A percentile compares a stretch with the other conserved stretches of the same genome.
Evolutionary conservation across 2,113 vertebrate species (phyloP).

Genomic region (Tragelaphus scriptus): DNA sequence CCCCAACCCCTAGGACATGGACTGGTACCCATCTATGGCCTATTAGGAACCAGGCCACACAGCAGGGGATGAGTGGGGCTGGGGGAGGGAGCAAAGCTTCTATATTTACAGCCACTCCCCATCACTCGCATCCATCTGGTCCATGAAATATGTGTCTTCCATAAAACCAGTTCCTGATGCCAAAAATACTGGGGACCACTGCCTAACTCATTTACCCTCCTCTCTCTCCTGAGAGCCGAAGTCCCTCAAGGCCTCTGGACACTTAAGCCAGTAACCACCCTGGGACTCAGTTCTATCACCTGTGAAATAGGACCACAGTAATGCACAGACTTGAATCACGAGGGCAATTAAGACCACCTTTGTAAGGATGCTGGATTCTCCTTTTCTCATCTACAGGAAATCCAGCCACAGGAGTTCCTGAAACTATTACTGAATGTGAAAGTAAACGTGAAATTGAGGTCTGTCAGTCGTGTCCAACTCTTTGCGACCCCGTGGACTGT

Average conservation of each 20-base stretch:
- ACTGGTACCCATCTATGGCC: background rate
- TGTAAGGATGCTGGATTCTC: background rate
- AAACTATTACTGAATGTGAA: background rate
- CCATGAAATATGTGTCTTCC: background rate
- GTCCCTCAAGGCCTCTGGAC: background rate
- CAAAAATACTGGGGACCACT: background rate
- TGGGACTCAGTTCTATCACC: background rate
- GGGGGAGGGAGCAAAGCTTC: background rate
- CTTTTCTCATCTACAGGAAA: background rate
- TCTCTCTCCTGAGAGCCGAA: background rate
- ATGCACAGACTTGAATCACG: background rate
- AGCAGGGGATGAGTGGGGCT: background rate
- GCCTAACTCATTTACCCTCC: background rate
- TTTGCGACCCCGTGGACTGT: background rate
- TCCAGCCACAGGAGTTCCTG: background rate
- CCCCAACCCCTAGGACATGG: background rate
- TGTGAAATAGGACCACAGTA: background rate
- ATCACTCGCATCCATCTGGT: background rate
- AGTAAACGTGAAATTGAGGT: no score
- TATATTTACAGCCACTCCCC: background rate
- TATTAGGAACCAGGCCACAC: background rate
- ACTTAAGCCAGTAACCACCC: background rate
- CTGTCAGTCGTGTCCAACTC: background rate
- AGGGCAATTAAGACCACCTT: background rate
- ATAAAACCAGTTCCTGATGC: background rate